Evolutionary conservation across 2,113 vertebrate species (phyloP).

Genomic region (Pristiophorus japonicus): DNA sequence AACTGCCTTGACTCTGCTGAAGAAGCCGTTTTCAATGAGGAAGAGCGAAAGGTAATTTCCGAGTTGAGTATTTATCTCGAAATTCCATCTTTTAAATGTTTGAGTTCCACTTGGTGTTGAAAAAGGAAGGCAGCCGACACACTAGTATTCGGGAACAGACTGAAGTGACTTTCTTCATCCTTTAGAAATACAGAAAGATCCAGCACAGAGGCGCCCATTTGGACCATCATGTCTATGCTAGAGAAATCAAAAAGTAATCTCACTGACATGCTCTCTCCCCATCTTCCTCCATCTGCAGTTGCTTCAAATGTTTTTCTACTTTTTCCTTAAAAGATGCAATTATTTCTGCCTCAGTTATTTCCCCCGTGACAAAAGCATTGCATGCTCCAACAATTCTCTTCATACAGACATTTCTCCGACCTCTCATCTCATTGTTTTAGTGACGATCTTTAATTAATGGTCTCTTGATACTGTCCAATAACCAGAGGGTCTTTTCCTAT

Average conservation of each 20-base stretch:
- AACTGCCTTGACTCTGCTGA: conserved; percentile 61
- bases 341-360: not conserved
- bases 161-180: not conserved
- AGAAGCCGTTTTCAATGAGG: conserved; percentile 51
- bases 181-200: not conserved
- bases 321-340: not conserved
- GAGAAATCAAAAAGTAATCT: not conserved
- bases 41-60: conserved; percentile 57
- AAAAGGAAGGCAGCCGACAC: not conserved
- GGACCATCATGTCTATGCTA: not conserved
- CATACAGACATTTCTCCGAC: not conserved
- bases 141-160: no score
- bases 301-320: not conserved
- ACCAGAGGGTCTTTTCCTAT: not conserved
- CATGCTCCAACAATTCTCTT: not conserved
- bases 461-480: not conserved
- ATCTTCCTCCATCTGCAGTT: not conserved
- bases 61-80: not conserved
- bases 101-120: not conserved
- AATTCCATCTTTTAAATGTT: no score
- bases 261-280: not conserved
- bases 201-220: not conserved
- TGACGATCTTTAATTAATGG: not conserved
- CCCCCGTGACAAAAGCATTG: not conserved
- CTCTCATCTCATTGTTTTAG: not conserved